phyloP scores from a whole-genome alignment of 1,140 invertebrate genomes.

The Diorhabda elongata region DNA sequence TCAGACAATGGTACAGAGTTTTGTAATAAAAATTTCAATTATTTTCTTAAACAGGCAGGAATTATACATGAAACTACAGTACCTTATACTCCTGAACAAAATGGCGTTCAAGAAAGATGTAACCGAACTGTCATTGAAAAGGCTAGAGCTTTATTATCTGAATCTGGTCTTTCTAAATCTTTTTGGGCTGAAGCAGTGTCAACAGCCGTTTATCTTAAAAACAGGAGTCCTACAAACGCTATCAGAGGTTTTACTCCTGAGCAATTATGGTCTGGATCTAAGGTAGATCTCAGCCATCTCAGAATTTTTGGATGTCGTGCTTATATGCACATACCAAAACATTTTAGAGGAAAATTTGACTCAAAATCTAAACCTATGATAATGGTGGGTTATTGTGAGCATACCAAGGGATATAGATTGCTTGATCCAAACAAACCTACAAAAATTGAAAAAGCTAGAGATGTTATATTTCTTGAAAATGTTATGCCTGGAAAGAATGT shows the following conservation, averaged over 20 bases:
- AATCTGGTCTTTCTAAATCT: background rate
- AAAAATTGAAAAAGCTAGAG: background rate
- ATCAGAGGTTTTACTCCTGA: background rate
- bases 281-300: constrained; percentile 5
- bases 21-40: too few species aligned
- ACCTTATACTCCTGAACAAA: background rate
- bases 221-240: constrained; percentile 7
- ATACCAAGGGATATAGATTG: constrained; percentile 4
- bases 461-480: background rate
- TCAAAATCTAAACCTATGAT: constrained; percentile 5
- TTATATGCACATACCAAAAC: background rate
- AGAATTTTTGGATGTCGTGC: background rate
- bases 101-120: background rate
- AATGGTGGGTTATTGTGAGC: constrained; percentile 9
- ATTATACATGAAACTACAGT: background rate
- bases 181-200: constrained; percentile 8
- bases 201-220: constrained; percentile 4
- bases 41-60: too few species aligned
- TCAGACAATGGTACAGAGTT: constrained; percentile 22
- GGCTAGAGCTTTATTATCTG: background rate
- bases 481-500: too few species aligned
- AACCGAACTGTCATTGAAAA: background rate
- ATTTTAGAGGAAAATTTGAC: constrained; percentile 4
- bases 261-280: constrained; percentile 11
- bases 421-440: background rate